A percentile compares a stretch with the other conserved stretches of the same genome.
Conservation (phyloP, 2,888 invertebrate species). For the Gari tellinella region DNA sequence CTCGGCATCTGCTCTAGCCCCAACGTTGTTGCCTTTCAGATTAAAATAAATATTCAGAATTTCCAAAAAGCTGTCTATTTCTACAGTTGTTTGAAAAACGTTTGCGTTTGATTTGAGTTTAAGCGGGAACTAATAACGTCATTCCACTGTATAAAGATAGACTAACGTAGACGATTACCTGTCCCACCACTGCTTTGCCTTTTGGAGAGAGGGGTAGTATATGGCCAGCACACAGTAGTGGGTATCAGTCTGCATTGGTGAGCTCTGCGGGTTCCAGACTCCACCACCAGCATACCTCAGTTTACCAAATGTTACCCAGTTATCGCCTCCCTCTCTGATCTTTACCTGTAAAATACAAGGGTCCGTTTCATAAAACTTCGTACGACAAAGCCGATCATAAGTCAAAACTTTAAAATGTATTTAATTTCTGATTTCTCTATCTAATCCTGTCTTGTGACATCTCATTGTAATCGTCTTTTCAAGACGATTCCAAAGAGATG, state of each 20-base stretch:
- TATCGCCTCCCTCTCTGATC: constrained; percentile 52
- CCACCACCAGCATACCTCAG: constrained; percentile 41
- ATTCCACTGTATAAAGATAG: no score
- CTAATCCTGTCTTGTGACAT: no score
- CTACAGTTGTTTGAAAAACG: no score
- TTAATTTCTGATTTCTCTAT: no score
- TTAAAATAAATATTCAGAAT: neutral
- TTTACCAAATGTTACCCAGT: constrained; percentile 54
- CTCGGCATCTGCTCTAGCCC: no score
- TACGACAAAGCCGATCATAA: no score
- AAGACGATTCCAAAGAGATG: no score
- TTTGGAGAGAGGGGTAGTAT: constrained; percentile 48
- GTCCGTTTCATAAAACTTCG: neutral
- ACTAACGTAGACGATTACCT: constrained; percentile 35
- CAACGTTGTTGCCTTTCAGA: no score
- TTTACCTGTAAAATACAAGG: constrained; percentile 17
- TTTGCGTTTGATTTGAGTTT: no score
- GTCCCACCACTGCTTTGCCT: constrained; percentile 59
- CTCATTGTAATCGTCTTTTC: no score
- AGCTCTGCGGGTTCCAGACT: constrained; percentile 34
- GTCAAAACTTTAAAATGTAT: neutral
- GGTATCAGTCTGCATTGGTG: constrained; percentile 31
- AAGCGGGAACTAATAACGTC: no score
- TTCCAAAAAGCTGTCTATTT: no score
- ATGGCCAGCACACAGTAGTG: constrained; percentile 52